Base-by-base conservation (phyloP, 2,888 invertebrate species). In the Eristalis pertinax region DNA sequence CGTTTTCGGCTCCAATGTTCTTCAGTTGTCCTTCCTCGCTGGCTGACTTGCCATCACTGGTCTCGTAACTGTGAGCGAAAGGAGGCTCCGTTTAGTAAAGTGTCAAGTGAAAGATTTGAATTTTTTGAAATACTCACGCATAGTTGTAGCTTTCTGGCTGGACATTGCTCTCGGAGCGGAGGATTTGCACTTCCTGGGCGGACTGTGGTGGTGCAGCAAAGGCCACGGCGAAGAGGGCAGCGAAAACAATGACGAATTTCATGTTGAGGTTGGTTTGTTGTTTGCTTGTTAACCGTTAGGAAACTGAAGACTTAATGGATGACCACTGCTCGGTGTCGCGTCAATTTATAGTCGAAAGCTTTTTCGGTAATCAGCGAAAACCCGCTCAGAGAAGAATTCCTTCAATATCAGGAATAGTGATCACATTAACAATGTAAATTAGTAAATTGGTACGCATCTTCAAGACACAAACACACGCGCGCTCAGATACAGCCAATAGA, bases 241-340 rank as follows among this genome's bases (percentile, higher is more conserved):
- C 50, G 50, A 50, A 50, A 50, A 50, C 50, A 7, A 50, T 50
- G 19, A 50, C 50, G 50, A 50, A 50, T 50, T 50, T 50, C 50
- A 50, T 50, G 8, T 50, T 50, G 50, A 50, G 19, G n/a, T n/a
- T 15, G 43, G 19, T 50, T 50, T 19, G n/a, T 50, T n/a, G n/a
- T 50, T 32, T 32, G 32, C 32, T 70, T 88, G 77, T 62, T 89
- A 80, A 84, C 89, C 70, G 60, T 82, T 75, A 73, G 83, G 78
- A 82, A 77, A 87, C 84, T 80, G 75, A 84, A 79, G 88, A 89
- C 89, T 87, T 79, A 87, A 63, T 89, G 89, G 68, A 75, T 88
- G 73, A 32, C 60, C 63, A 80, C 32, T 64, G 69, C 19, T 29
- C 29, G 67, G 56, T 35, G 65, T 22, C n/a, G 58, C 19, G 19